phyloP scores from a whole-genome alignment of 2,797 vertebrate species.

The Apodemus agrarius region DNA sequence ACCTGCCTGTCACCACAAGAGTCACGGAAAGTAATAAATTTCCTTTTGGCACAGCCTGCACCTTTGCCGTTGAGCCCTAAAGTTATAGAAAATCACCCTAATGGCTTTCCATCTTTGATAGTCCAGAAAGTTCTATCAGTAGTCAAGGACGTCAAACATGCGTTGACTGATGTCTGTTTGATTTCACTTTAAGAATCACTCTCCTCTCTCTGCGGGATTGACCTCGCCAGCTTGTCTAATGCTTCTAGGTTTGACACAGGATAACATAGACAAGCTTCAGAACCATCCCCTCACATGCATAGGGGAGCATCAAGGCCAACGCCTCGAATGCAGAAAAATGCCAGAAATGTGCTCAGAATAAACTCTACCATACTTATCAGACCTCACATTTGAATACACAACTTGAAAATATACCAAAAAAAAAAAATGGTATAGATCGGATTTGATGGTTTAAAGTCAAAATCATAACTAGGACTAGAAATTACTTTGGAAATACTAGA shows the following conservation, averaged over 20 bases:
- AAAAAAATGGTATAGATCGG: slow-evolving; percentile 24
- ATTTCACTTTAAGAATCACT: slow-evolving; percentile 1
- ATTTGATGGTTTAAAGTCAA: slow-evolving; percentile 42
- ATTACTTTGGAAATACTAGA: slow-evolving; percentile 6
- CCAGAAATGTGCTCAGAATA: not conserved
- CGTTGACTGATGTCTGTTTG: not conserved
- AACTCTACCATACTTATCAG: slow-evolving; percentile 47
- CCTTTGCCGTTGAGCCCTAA: not conserved
- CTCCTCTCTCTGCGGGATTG: slow-evolving; percentile 3
- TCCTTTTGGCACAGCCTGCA: not conserved
- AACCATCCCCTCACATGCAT: not conserved
- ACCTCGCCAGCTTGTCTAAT: not conserved
- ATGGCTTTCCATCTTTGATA: not conserved
- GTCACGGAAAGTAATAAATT: slow-evolving; percentile 1
- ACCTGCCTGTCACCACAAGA: not conserved
- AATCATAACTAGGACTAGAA: slow-evolving; percentile 16
- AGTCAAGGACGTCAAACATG: not conserved
- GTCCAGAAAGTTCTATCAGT: not conserved
- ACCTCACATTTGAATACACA: slow-evolving; percentile 19
- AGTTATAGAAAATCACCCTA: not conserved
- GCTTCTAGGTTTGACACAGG: slow-evolving; percentile 37
- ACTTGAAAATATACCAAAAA: slow-evolving; percentile 38
- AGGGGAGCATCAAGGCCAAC: not conserved
- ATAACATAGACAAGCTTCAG: not conserved
- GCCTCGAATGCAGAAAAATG: not conserved